These are phyloP conservation scores for Drosophila rufa DNA, from an alignment of 1,140 invertebrate genomes.

Conservation along the genomic window DNA sequence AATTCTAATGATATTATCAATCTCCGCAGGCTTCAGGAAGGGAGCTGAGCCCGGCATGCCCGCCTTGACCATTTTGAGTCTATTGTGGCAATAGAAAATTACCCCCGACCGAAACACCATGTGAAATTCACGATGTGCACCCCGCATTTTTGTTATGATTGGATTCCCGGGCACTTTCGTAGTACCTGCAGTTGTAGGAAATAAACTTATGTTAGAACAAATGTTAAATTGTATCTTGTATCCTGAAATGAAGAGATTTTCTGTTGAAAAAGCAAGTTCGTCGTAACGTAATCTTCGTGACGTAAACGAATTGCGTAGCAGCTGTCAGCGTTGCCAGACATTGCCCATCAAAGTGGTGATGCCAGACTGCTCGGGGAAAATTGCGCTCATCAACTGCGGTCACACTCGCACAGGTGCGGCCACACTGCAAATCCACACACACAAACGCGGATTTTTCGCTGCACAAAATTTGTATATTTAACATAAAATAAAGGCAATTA, in stretches of 20 bases:
- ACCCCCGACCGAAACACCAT: background rate
- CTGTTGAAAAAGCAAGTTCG: background rate
- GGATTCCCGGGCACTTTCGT: conserved; percentile 45
- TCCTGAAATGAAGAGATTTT: background rate
- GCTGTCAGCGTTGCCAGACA: background rate
- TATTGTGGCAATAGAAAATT: conserved; percentile 86
- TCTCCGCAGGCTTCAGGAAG: conserved; percentile 87
- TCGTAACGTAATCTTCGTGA: background rate
- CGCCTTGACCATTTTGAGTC: conserved; percentile 86
- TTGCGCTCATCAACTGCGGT: background rate
- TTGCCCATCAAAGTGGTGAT: background rate
- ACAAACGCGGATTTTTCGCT: conserved; percentile 65
- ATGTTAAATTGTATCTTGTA: background rate
- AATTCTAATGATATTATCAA: conserved; percentile 19
- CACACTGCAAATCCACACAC: conserved; percentile 52
- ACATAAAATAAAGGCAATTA: conserved; percentile 64
- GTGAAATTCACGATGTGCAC: conserved; percentile 3
- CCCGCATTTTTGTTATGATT: conserved; percentile 42
- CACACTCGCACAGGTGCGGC: conserved; percentile 1
- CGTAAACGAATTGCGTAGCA: background rate
- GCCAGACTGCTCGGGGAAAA: background rate
- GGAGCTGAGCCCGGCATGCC: conserved; percentile 89
- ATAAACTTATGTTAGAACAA: conserved; percentile 69
- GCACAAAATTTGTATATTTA: conserved; percentile 63
- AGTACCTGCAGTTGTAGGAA: conserved; percentile 57